These are phyloP conservation scores for Megamerina dolium DNA, from an alignment of 2,888 invertebrate species.

Conservation along the genomic window DNA sequence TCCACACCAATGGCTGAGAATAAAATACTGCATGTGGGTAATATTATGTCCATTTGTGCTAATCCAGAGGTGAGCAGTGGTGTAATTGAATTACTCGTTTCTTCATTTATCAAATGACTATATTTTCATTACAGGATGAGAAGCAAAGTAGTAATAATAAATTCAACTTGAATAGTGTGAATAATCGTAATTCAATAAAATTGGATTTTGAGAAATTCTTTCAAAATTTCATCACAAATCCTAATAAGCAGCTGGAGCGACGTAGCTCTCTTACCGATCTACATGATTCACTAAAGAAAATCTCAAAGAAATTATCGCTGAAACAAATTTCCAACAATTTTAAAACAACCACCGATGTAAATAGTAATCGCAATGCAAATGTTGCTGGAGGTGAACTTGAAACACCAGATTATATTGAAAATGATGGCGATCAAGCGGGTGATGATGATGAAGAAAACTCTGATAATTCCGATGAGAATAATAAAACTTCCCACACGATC, in stretches of 20 bases:
- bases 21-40: slow-evolving; percentile 68
- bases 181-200: slow-evolving; percentile 36
- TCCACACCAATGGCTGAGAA: slow-evolving; percentile 74
- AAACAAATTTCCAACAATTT: slow-evolving; percentile 52
- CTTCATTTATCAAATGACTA: slow-evolving; percentile 6
- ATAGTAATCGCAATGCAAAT: slow-evolving; percentile 34
- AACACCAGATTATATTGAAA: slow-evolving; percentile 36
- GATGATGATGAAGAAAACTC: slow-evolving; percentile 21
- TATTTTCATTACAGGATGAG: slow-evolving; percentile 14
- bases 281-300: slow-evolving; percentile 56
- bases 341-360: slow-evolving; percentile 45
- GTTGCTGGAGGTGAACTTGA: slow-evolving; percentile 15
- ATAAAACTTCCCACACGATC: slow-evolving; percentile 61
- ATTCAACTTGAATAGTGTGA: slow-evolving; percentile 3
- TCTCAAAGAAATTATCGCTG: slow-evolving; percentile 55
- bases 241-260: slow-evolving; percentile 40
- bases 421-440: slow-evolving; percentile 26
- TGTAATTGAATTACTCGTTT: neutral
- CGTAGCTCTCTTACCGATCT: slow-evolving; percentile 59
- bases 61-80: slow-evolving; percentile 52
- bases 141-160: slow-evolving; percentile 8
- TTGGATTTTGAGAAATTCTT: slow-evolving; percentile 46
- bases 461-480: slow-evolving; percentile 33
- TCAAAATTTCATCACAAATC: slow-evolving; percentile 41
- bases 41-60: slow-evolving; percentile 68